These are phyloP conservation scores for Cynoglossus semilaevis DNA, from an alignment of 2,113 vertebrate species.

Conservation along the genomic window DNA sequence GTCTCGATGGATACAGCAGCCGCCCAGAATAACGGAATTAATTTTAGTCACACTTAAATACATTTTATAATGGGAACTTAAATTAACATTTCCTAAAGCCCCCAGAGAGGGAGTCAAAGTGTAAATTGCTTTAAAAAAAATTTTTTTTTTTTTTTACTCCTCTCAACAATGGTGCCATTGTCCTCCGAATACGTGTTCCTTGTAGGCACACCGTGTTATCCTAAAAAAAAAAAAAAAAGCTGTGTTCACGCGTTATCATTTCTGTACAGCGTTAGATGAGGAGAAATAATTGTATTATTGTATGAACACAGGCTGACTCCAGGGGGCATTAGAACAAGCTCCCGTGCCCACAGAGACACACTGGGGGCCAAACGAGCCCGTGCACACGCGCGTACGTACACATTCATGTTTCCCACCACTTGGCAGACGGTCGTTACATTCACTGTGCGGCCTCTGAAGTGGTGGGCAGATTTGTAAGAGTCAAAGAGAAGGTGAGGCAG, in stretches of 20 bases:
- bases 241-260: constrained; percentile 25
- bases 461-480: constrained; percentile 44
- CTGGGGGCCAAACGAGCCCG: constrained; percentile 37
- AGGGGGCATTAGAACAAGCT: constrained; percentile 38
- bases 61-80: constrained; percentile 65
- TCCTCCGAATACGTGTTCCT: constrained; percentile 38
- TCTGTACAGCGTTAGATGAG: constrained; percentile 18
- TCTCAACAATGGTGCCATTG: constrained; percentile 47
- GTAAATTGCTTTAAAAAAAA: constrained; percentile 49
- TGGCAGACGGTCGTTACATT: constrained; percentile 51
- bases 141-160: constrained; percentile 19
- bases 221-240: constrained; percentile 43
- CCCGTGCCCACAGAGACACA: constrained; percentile 33
- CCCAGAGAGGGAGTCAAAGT: constrained; percentile 64
- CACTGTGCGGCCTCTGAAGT: constrained; percentile 33
- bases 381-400: constrained; percentile 31
- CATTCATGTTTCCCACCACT: constrained; percentile 32
- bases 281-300: constrained; percentile 29
- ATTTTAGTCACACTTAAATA: constrained; percentile 68
- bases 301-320: constrained; percentile 23
- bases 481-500: constrained; percentile 23
- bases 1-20: constrained; percentile 64
- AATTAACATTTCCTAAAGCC: constrained; percentile 66
- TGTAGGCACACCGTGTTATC: constrained; percentile 30
- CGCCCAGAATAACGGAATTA: constrained; percentile 72